Conservation (phyloP, 92 coral and sea anemone genomes). For the Nematostella vectensis region DNA sequence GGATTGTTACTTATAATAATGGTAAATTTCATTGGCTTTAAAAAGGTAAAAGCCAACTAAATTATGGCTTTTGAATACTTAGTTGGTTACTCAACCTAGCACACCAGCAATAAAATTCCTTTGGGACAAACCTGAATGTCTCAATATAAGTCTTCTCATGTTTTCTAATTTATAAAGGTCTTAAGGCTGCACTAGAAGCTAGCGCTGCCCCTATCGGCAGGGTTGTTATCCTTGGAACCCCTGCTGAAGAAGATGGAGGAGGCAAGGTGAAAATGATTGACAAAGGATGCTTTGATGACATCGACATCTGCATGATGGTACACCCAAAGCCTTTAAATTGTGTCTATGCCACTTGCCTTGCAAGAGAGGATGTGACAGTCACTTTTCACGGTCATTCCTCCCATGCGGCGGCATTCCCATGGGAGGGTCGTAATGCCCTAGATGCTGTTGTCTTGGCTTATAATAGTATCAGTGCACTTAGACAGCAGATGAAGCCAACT, state of each 20-base stretch:
- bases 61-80: too few relatives aligned
- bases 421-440: conserved; percentile 90
- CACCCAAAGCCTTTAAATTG: conserved; percentile 80
- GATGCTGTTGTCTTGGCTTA: conserved; percentile 95
- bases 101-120: too few relatives aligned
- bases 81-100: too few relatives aligned
- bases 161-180: conserved; percentile 31
- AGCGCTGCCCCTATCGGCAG: conserved; percentile 55
- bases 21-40: neutral
- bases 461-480: conserved; percentile 62
- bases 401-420: conserved; percentile 91
- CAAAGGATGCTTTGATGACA: conserved; percentile 78
- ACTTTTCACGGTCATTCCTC: conserved; percentile 66
- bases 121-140: too few relatives aligned
- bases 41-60: too few relatives aligned
- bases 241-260: conserved; percentile 93
- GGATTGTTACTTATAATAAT: neutral
- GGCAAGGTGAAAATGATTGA: conserved; percentile 85
- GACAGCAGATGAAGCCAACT: conserved; percentile 90
- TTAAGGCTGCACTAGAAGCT: conserved; percentile 82
- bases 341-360: conserved; percentile 59
- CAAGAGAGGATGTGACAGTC: conserved; percentile 40
- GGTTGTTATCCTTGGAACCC: conserved; percentile 84
- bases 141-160: too few relatives aligned
- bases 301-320: conserved; percentile 89